Evolutionary conservation across 2,797 vertebrate genomes (phyloP), one percentile per base, ranked within the genome.

Genomic region (Siniperca obscura): DNA sequence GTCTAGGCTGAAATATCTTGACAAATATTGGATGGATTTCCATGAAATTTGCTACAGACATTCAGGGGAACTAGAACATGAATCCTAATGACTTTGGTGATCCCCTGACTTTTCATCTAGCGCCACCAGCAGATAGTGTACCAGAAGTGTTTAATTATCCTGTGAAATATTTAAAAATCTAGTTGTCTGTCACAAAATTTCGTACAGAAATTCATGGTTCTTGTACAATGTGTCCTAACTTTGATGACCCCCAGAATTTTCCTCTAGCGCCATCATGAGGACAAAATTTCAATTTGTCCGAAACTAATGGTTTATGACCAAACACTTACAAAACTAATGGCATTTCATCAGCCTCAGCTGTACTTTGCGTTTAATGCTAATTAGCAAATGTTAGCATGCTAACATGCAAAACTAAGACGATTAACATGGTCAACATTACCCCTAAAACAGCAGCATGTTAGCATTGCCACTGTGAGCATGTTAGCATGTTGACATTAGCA

Each of bases 361-460:
- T 46, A 44, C 16, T 69, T 66, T 42, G 22, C 46, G 17, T 69
- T 14, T 22, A 64, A 7, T 65, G 7, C n/a, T 44, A 62, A 55
- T 69, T 34, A 80, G 21, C 12, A 59, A 56, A 40, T 42, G 53
- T 25, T 25, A 21, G 22, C 42, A 53, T 30, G 8, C 16, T 42
- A 50, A 67, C 17, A 42, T 1, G 1, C n/a, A 66, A 46, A 78
- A 52, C n/a, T 17, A 30, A 40, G 40, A 19, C 16, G 48, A 22
- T 40, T 19, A 61, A 21, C 7, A 34, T 50, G 21, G 7, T 66
- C 27, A 60, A 27, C 10, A 60, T 60, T 34, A 55, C 44, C 61
- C 42, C 8, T 77, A 74, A n/a, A 84, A 44, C 57, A 69, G 56
- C 27, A 61, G 62, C 57, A 69, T 77, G 34, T 72, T 64, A n/a